Evolutionary conservation across 2,888 invertebrate genomes (phyloP).

Genomic region (Eupsilia transversa): DNA sequence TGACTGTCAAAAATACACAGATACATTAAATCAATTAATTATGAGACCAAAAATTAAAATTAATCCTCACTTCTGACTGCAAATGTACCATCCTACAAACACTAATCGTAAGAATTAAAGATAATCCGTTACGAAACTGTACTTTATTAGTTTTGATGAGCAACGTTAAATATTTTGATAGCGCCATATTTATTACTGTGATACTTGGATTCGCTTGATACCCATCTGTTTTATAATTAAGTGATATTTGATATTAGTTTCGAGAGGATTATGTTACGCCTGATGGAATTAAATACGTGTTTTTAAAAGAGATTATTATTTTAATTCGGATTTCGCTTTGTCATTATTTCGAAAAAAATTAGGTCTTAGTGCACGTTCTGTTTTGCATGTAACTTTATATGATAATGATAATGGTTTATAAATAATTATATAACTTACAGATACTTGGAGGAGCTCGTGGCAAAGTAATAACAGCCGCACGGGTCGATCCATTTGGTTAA

Average conservation of each 20-base stretch:
- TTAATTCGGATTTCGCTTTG: not conserved
- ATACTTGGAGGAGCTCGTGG: no score
- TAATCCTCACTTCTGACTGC: conserved; percentile 28
- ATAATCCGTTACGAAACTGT: conserved; percentile 65
- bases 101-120: conserved; percentile 73
- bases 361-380: not conserved
- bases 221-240: conserved; percentile 59
- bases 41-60: not conserved
- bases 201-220: conserved; percentile 48
- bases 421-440: not conserved
- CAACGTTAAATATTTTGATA: conserved; percentile 65
- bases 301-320: conserved; percentile 35
- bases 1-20: conserved; percentile 26
- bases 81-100: conserved; percentile 70
- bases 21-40: not conserved
- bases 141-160: conserved; percentile 69
- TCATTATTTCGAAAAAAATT: not conserved
- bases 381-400: not conserved
- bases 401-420: not conserved
- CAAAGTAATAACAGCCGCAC: no score
- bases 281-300: conserved; percentile 40
- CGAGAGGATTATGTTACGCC: conserved; percentile 45
- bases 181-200: conserved; percentile 52
- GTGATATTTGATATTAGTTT: conserved; percentile 67
- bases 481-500: no score